A percentile compares a stretch with the other conserved stretches of the same genome.
phyloP scores from a whole-genome alignment of 2,888 invertebrate genomes.

The Aplocera efformata region DNA sequence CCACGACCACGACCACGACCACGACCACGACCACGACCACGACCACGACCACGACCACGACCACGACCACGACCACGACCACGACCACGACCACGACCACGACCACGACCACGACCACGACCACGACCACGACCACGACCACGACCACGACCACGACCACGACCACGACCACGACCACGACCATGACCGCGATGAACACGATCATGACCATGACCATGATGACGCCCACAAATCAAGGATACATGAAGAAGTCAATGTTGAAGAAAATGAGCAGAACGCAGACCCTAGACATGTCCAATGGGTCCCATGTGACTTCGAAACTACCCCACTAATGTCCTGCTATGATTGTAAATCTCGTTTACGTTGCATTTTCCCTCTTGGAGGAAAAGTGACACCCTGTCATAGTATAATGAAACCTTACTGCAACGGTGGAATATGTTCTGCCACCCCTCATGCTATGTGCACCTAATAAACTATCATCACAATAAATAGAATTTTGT shows the following conservation, averaged over 20 bases:
- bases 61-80: no score
- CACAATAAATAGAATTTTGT: no score
- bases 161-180: no score
- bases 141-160: no score
- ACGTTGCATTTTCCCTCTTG: constrained; percentile 7
- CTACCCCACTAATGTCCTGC: constrained; percentile 2
- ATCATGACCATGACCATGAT: constrained; percentile 1
- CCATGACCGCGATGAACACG: no score
- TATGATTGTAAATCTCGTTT: constrained; percentile 10
- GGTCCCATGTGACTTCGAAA: constrained; percentile 2
- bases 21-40: no score
- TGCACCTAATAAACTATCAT: constrained; percentile 21
- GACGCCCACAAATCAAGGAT: constrained; percentile 5
- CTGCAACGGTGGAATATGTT: constrained; percentile 17
- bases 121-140: no score
- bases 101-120: no score
- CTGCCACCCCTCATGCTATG: constrained; percentile 3
- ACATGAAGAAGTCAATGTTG: background rate
- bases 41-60: no score
- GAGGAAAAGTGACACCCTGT: constrained; percentile 9
- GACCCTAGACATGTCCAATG: background rate
- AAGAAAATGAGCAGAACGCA: background rate
- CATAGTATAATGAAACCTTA: constrained; percentile 4
- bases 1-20: no score
- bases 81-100: no score